Percentiles rank a stretch among this genome's conserved stretches.
Evolutionary conservation across 2,888 invertebrate genomes (phyloP).

Genomic region (Ennomos fuscantarius): DNA sequence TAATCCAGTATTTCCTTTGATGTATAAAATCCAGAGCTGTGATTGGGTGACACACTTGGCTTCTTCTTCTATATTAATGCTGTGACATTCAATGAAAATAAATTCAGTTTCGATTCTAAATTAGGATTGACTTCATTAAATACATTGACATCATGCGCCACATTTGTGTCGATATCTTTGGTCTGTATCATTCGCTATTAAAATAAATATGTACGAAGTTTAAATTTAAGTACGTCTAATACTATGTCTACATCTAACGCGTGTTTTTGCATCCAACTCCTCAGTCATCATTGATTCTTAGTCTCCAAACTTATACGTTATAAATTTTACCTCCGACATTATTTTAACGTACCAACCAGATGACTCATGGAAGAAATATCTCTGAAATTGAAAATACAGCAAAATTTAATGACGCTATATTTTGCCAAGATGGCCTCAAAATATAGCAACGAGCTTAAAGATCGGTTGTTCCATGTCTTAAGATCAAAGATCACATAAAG

Average conservation of each 20-base stretch:
- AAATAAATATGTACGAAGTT: too few species aligned
- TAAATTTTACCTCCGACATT: background rate
- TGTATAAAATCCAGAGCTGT: conserved; percentile 43
- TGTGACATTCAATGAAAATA: conserved; percentile 36
- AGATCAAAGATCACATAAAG: conserved; percentile 37
- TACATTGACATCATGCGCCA: conserved; percentile 14
- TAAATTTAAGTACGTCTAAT: too few species aligned
- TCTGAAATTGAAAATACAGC: conserved; percentile 13
- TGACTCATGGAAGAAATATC: conserved; percentile 3
- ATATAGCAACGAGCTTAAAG: conserved; percentile 12
- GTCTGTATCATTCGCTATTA: background rate
- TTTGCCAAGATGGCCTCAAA: conserved; percentile 16
- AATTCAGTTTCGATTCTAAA: conserved; percentile 30
- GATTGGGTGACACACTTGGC: conserved; percentile 67
- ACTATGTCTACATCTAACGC: too few species aligned
- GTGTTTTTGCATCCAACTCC: too few species aligned
- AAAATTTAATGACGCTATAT: conserved; percentile 7
- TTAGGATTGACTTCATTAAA: conserved; percentile 33
- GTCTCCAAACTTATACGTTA: too few species aligned
- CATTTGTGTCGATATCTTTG: conserved; percentile 6
- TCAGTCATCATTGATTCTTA: background rate
- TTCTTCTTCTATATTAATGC: conserved; percentile 34
- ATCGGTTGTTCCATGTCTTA: conserved; percentile 23
- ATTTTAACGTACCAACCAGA: background rate
- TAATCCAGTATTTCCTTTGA: conserved; percentile 56